Conservation (phyloP, 1,140 invertebrate species). For the Andricus grossulariae region DNA sequence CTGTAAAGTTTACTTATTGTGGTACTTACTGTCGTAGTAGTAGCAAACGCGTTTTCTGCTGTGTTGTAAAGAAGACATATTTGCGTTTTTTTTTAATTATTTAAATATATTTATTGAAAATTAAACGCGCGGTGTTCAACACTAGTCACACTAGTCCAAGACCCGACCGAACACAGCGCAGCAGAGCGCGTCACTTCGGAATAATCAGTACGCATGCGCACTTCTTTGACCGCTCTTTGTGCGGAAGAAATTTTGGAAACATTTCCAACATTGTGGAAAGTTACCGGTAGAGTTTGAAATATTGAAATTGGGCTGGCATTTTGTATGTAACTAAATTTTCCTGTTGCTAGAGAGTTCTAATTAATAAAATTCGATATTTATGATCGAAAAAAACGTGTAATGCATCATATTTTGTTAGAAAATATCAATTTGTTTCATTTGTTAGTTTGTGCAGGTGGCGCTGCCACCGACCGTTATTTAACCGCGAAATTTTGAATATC, state of each 20-base stretch:
- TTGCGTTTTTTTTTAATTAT: constrained; percentile 48
- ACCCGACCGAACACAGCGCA: constrained; percentile 49
- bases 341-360: not conserved
- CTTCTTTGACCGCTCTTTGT: not conserved
- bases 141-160: not conserved
- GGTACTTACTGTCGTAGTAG: constrained; percentile 98
- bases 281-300: not conserved
- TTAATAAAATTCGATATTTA: not conserved
- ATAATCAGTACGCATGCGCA: not conserved
- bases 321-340: constrained; percentile 6
- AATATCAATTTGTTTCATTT: not conserved
- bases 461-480: not conserved
- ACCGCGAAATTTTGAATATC: not conserved
- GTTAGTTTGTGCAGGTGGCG: not conserved
- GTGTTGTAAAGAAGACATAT: constrained; percentile 86
- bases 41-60: constrained; percentile 97
- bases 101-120: constrained; percentile 55
- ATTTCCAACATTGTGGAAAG: not conserved
- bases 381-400: not conserved
- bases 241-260: not conserved
- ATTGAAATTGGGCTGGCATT: constrained; percentile 3
- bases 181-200: constrained; percentile 50
- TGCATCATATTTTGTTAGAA: not conserved
- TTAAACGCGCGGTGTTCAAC: constrained; percentile 50
- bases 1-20: constrained; percentile 17